Conservation (phyloP, 2,888 invertebrate genomes). For the Encarsia formosa region DNA sequence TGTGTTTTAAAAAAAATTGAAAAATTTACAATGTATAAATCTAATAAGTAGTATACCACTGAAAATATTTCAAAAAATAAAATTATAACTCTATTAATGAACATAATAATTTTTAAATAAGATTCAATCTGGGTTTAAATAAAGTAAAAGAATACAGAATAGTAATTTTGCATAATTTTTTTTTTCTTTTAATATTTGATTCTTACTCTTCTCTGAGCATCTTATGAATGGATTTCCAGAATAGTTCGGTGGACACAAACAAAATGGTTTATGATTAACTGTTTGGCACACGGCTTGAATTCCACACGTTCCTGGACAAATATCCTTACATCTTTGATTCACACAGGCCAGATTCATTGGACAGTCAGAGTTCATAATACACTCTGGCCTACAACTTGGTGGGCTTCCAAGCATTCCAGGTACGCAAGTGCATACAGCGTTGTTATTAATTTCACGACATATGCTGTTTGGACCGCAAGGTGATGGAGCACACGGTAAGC, state of each 20-base stretch:
- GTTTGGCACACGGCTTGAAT: constrained; percentile 75
- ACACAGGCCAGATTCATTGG: constrained; percentile 66
- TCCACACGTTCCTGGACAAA: constrained; percentile 79
- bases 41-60: no score
- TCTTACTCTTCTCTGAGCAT: constrained; percentile 38
- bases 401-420: constrained; percentile 65
- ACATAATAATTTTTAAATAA: no score
- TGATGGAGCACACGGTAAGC: constrained; percentile 54
- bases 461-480: constrained; percentile 62
- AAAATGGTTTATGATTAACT: constrained; percentile 76
- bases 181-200: not conserved
- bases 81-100: no score
- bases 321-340: constrained; percentile 75
- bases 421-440: constrained; percentile 63
- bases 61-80: no score
- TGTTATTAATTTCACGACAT: constrained; percentile 63
- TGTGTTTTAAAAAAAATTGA: no score
- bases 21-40: no score
- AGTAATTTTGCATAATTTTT: no score
- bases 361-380: constrained; percentile 53
- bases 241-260: constrained; percentile 71
- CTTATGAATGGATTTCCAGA: constrained; percentile 62
- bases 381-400: constrained; percentile 71
- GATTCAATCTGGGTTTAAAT: no score
- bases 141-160: no score